Evolutionary conservation across 2,888 invertebrate genomes (phyloP), one percentile per base, ranked within the genome.

Genomic region (Prenolepis imparis): DNA sequence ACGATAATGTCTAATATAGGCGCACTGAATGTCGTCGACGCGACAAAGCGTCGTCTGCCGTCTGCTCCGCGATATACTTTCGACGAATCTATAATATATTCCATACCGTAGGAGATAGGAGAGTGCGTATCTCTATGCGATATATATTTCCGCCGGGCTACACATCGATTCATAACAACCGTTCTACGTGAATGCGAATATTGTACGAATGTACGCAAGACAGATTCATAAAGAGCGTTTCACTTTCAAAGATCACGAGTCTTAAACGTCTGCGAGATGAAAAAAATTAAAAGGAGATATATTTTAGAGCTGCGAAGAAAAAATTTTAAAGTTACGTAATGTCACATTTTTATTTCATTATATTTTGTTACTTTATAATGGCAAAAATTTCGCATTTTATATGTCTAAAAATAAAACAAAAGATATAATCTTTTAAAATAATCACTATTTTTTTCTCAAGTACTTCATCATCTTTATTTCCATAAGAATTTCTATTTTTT

Each of bases 1-100:
- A 59, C 57, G 78, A 70, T 80, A 70, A 80, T 80, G 72, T 80
- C 72, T 80, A 80, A 80, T 80, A 80, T 18, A 70, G 78, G 44
- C 78, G 18, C 59, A 44, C 59, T 80, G 78, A 70, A 80, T 80
- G 70, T 59, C 70, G 70, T 44, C 78, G 70, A 59, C 36, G 70
- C 70, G 78, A 80, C 70, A 59, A 70, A 32, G 59, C 63, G 11
- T n/a, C 78, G 70, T 59, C 41, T 52, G 44, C 59, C 70, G 78
- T 59, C 70, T 70, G 70, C 78, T 59, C 59, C 59, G 68, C 78
- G 70, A 78, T 59, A 78, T 78, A 70, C 44, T 80, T 80, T 80
- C 70, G 12, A 70, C 59, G 70, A 80, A 80, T 78, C 57, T 24
- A 41, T 70, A 78, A 78, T 80, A 80, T 70, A 80, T 80, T 80